These are phyloP conservation scores for Papilio polyxenes DNA, from an alignment of 1,140 invertebrate species.

Conservation along the genomic window DNA sequence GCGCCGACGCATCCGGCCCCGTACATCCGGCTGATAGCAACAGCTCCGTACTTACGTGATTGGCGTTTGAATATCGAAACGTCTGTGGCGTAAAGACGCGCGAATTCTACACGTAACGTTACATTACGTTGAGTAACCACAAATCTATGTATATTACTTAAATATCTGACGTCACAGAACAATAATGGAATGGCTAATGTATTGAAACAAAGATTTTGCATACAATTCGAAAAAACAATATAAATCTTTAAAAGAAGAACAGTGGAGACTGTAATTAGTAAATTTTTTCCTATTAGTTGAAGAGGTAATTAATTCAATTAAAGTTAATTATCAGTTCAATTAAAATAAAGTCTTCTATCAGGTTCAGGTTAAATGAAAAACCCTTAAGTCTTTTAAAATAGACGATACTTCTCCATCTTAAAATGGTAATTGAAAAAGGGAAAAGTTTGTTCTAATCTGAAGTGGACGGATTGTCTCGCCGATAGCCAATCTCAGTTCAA, in stretches of 20 bases:
- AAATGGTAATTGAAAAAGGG: background rate
- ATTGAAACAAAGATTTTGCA: background rate
- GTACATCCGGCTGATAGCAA: conserved; percentile 26
- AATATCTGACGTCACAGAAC: background rate
- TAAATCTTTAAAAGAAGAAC: background rate
- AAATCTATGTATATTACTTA: background rate
- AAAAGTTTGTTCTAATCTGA: conserved; percentile 24
- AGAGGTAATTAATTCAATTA: background rate
- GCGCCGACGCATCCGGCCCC: conserved; percentile 31
- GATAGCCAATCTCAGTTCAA: conserved; percentile 24
- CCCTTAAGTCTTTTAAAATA: conserved; percentile 9
- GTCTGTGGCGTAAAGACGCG: conserved; percentile 32
- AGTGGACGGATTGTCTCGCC: conserved; percentile 25
- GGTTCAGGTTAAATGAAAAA: too few species aligned
- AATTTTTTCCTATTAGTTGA: background rate
- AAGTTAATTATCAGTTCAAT: background rate
- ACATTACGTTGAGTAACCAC: background rate
- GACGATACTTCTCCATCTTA: background rate
- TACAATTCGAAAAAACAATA: background rate
- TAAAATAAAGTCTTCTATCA: too few species aligned
- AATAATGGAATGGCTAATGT: background rate
- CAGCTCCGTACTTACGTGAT: conserved; percentile 35
- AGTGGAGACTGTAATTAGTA: background rate
- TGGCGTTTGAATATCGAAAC: conserved; percentile 33
- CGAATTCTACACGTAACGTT: conserved; percentile 18